A percentile compares a stretch with the other conserved stretches of the same genome.
These are phyloP conservation scores for Lottia gigantea DNA, from an alignment of 2,888 invertebrate genomes.

Conservation along the genomic window DNA sequence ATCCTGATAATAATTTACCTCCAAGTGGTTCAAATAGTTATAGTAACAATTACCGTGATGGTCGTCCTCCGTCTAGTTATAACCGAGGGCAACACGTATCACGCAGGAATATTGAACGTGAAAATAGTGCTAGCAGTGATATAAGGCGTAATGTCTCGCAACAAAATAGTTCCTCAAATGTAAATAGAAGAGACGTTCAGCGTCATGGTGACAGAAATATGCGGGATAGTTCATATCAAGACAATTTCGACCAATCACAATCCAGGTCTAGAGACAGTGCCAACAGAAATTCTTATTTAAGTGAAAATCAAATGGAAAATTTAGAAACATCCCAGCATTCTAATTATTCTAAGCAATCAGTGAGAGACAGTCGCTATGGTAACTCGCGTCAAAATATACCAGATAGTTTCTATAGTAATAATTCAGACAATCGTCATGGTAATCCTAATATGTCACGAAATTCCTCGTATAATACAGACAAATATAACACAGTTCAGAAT, in stretches of 20 bases:
- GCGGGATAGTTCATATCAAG: neutral
- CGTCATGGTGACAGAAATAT: neutral
- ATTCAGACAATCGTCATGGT: neutral
- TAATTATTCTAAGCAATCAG: conserved; percentile 1
- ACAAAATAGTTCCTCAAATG: neutral
- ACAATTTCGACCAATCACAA: neutral
- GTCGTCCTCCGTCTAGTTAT: neutral
- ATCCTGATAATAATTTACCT: neutral
- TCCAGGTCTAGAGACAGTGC: neutral
- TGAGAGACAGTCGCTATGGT: conserved; percentile 4
- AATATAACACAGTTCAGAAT: no score
- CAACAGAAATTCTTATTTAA: neutral
- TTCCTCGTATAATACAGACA: no score
- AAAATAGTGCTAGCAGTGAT: conserved; percentile 2
- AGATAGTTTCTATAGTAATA: neutral
- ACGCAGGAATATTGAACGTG: neutral
- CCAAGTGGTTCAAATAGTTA: neutral
- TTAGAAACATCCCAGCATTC: conserved; percentile 1
- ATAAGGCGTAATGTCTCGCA: neutral
- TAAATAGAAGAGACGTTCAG: neutral
- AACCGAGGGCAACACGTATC: neutral
- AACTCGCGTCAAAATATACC: neutral
- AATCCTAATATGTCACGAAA: no score
- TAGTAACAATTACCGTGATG: conserved; percentile 4
- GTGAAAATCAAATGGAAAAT: neutral